Evolutionary conservation across 1,140 invertebrate species (phyloP).

Genomic region (Tyrophagus putrescentiae): DNA sequence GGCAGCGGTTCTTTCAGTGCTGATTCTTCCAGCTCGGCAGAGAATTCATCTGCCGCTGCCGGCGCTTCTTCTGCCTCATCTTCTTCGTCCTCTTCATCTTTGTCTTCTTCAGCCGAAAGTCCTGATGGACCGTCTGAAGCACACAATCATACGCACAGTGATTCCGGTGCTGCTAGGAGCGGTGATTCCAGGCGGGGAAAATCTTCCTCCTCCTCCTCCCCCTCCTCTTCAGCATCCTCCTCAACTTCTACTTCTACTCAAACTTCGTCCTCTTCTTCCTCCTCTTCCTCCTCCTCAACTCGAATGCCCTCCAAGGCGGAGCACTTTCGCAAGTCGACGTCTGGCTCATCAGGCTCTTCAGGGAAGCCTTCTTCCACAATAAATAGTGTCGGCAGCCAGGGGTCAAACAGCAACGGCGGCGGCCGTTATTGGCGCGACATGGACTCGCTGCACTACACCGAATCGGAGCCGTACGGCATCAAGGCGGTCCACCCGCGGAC

Average conservation of each 20-base stretch:
- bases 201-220: not conserved
- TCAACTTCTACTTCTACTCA: not conserved
- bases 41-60: no score
- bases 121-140: not conserved
- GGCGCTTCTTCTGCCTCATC: no score
- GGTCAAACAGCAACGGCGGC: not conserved
- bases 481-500: slow-evolving; percentile 26
- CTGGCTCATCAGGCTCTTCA: no score
- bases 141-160: not conserved
- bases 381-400: no score
- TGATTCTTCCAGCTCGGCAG: no score
- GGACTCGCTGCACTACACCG: slow-evolving; percentile 25
- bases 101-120: no score
- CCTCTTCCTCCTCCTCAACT: not conserved
- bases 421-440: slow-evolving; percentile 24
- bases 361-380: no score
- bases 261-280: not conserved
- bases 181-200: no score
- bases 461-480: slow-evolving; percentile 27
- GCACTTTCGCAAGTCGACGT: not conserved
- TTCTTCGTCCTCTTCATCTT: no score
- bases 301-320: slow-evolving; percentile 3
- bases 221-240: not conserved
- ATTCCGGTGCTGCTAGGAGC: not conserved
- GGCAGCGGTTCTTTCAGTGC: no score